A percentile compares a stretch with the other conserved stretches of the same genome.
These are phyloP conservation scores for Priocnemis perturbator DNA, from an alignment of 2,888 invertebrate species.

Conservation along the genomic window DNA sequence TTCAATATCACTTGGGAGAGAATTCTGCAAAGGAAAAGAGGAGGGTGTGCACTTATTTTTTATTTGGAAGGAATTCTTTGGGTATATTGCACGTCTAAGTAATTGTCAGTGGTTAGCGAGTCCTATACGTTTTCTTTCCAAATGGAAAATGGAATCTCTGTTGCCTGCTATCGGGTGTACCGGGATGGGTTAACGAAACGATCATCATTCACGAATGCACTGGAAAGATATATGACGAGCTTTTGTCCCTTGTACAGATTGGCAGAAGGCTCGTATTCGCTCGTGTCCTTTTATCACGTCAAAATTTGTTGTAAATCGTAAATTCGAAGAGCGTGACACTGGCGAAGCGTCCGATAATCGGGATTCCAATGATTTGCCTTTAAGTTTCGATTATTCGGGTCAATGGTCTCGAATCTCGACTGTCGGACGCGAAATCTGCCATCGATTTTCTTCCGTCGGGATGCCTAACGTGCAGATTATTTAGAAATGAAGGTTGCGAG, in stretches of 20 bases:
- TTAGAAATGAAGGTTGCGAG: no score
- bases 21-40: slow-evolving; percentile 30
- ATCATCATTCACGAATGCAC: background rate
- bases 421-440: background rate
- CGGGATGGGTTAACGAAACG: slow-evolving; percentile 26
- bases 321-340: background rate
- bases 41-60: slow-evolving; percentile 16
- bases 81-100: background rate
- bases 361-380: no score
- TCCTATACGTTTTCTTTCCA: slow-evolving; percentile 35
- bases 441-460: background rate
- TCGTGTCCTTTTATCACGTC: no score
- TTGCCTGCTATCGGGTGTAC: slow-evolving; percentile 46
- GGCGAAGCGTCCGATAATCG: background rate
- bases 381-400: no score
- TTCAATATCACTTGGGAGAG: slow-evolving; percentile 18
- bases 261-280: no score
- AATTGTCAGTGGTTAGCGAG: background rate
- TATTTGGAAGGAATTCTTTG: slow-evolving; percentile 44
- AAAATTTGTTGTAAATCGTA: background rate
- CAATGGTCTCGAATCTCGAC: background rate
- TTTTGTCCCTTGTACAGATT: background rate
- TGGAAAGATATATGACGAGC: background rate
- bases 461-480: no score
- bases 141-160: slow-evolving; percentile 28